Base-by-base conservation (phyloP, 1,140 invertebrate genomes). In the Drosophila trapezifrons region DNA sequence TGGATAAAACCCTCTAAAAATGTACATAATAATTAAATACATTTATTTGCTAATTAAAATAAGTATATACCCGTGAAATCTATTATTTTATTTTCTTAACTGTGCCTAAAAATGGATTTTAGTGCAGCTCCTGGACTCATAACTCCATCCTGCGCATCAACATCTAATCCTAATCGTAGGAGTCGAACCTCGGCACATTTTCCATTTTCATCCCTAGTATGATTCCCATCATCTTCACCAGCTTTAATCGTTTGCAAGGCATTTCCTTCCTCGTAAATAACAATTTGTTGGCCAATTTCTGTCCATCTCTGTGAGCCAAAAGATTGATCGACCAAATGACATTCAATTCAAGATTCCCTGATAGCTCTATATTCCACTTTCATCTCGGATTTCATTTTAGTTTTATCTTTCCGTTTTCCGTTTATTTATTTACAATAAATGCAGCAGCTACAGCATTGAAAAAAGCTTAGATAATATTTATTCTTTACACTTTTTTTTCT, bases 281-380 rank as follows among this genome's bases (percentile, higher is more conserved):
- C 55, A 72, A 72, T 56, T 71, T 74, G 65, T 74, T 65, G 47
- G 66, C 38, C 47, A 54, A 52, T 55, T 70, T 67, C 42, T 49
- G 64, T 35, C 62, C 35, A 66, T 66, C 47, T 71, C 38, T 74
- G 49, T 74, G 37, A 52, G 55, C 35, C 56, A 15, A 70, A 70
- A 70, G 67, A 74, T 63, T 72, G 72, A 74, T 73, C 65, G 62
- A 56, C 55, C 56, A 60, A 73, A 70, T 74, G 71, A 70, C 71
- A 74, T 74, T 74, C 62, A 52, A 73, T 72, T 72, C 43, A 55
- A 74, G 37, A 37, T 60, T 71, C 37, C 51, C 43, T 49, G 51
- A 49, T 58, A 74, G 55, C 43, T 42, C 1, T 55, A 66, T 60
- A 45, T 25, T 25, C 4, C 18, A 22, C 5, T 18, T 20, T 15